Evolutionary conservation across 92 coral and sea anemone species (phyloP).

Genomic region (Epizoanthus ramosus): DNA sequence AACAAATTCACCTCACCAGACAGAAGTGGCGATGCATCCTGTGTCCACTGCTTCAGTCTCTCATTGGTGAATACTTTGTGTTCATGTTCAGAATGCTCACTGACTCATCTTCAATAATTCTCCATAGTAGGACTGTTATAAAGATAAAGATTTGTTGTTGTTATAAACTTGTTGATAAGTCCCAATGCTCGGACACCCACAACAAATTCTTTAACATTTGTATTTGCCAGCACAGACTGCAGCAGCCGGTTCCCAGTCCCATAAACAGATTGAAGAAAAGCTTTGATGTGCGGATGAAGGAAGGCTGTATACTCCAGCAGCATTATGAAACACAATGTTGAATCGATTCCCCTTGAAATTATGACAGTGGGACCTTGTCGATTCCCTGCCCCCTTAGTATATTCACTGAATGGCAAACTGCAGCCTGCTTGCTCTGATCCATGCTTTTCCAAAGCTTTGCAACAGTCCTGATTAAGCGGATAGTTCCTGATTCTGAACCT

Average conservation of each 20-base stretch:
- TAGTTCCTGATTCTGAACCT: slow-evolving; percentile 65
- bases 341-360: slow-evolving; percentile 49
- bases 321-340: slow-evolving; percentile 56
- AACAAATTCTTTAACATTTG: slow-evolving; percentile 27
- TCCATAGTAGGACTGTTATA: slow-evolving; percentile 52
- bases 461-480: slow-evolving; percentile 58
- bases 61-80: slow-evolving; percentile 28
- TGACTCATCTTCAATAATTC: slow-evolving; percentile 38
- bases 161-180: slow-evolving; percentile 43
- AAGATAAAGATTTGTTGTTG: too few relatives aligned
- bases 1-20: slow-evolving; percentile 39
- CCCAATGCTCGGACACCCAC: slow-evolving; percentile 40
- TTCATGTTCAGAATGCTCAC: slow-evolving; percentile 38
- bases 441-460: slow-evolving; percentile 63
- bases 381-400: slow-evolving; percentile 40
- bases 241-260: slow-evolving; percentile 50
- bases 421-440: slow-evolving; percentile 60
- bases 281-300: slow-evolving; percentile 43
- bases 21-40: slow-evolving; percentile 42
- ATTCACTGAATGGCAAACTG: slow-evolving; percentile 44
- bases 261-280: slow-evolving; percentile 44
- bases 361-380: slow-evolving; percentile 45
- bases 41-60: slow-evolving; percentile 39
- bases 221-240: slow-evolving; percentile 47
- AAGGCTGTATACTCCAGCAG: slow-evolving; percentile 56